Conservation (phyloP, 2,888 invertebrate species). For the Blera fallax region DNA sequence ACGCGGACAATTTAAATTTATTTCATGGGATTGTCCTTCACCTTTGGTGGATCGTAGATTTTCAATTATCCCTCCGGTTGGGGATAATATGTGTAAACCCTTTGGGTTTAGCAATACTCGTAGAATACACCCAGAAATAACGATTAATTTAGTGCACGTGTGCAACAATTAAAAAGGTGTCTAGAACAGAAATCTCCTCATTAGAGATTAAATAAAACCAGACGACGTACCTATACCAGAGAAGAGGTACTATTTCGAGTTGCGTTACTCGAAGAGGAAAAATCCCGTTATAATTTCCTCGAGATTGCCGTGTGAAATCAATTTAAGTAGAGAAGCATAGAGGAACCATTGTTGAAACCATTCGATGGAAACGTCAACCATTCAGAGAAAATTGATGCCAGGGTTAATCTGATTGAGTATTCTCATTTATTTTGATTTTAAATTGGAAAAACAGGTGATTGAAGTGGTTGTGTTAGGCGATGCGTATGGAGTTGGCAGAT, state of each 20-base stretch:
- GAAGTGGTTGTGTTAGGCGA: not conserved
- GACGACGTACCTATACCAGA: not conserved
- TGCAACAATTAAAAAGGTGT: conserved; percentile 57
- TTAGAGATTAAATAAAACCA: conserved; percentile 39
- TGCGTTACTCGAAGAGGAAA: not conserved
- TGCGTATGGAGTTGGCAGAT: conserved; percentile 2
- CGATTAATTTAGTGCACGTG: conserved; percentile 21
- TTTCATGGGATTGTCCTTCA: not conserved
- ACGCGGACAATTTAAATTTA: not conserved
- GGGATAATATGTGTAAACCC: not conserved
- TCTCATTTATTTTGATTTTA: conserved; percentile 66
- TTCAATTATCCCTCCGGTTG: not conserved
- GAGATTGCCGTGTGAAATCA: conserved; percentile 34
- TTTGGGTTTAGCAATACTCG: not conserved
- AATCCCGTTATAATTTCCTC: not conserved
- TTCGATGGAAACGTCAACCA: conserved; percentile 8
- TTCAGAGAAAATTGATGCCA: conserved; percentile 58
- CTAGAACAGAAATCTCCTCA: conserved; percentile 46
- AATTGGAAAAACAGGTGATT: conserved; percentile 63
- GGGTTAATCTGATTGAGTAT: conserved; percentile 68
- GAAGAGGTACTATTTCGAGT: not conserved
- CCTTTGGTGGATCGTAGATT: not conserved
- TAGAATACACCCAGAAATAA: not conserved
- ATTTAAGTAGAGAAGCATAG: conserved; percentile 16
- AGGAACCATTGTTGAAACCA: conserved; percentile 10